These are phyloP conservation scores for Drosophila quinaria DNA, from an alignment of 2,888 invertebrate species.

Conservation along the genomic window DNA sequence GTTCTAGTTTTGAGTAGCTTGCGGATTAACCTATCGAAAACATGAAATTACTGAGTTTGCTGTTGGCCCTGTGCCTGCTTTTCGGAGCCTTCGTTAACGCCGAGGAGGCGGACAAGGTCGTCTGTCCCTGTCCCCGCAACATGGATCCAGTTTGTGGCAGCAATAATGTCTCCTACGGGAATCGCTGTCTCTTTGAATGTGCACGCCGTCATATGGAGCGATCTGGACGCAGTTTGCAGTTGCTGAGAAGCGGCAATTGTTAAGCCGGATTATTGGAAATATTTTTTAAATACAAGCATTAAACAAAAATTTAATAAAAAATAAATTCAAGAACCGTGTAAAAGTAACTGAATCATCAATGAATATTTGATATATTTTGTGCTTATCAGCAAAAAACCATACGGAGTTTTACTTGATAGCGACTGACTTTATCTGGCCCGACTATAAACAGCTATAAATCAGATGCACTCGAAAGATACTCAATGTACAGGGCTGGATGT, in stretches of 20 bases:
- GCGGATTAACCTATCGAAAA: constrained; percentile 63
- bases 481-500: constrained; percentile 6
- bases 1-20: constrained; percentile 56
- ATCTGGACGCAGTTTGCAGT: constrained; percentile 71
- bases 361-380: constrained; percentile 26
- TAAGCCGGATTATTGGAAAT: constrained; percentile 26
- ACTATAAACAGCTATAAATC: constrained; percentile 42
- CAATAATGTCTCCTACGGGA: constrained; percentile 74
- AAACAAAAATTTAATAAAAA: constrained; percentile 11
- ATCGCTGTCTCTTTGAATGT: constrained; percentile 79
- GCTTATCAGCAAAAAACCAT: constrained; percentile 55
- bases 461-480: constrained; percentile 31
- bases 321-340: constrained; percentile 15
- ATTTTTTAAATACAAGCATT: not conserved
- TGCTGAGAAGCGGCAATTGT: constrained; percentile 73
- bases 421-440: constrained; percentile 38
- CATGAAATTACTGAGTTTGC: constrained; percentile 67
- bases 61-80: constrained; percentile 64
- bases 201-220: constrained; percentile 56
- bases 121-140: constrained; percentile 80
- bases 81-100: constrained; percentile 49
- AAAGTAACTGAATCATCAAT: constrained; percentile 52
- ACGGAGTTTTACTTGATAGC: constrained; percentile 49
- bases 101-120: not conserved
- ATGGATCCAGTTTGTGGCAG: constrained; percentile 80